These are phyloP conservation scores for Tribolium freemani DNA, from an alignment of 2,888 invertebrate genomes.

Conservation along the genomic window DNA sequence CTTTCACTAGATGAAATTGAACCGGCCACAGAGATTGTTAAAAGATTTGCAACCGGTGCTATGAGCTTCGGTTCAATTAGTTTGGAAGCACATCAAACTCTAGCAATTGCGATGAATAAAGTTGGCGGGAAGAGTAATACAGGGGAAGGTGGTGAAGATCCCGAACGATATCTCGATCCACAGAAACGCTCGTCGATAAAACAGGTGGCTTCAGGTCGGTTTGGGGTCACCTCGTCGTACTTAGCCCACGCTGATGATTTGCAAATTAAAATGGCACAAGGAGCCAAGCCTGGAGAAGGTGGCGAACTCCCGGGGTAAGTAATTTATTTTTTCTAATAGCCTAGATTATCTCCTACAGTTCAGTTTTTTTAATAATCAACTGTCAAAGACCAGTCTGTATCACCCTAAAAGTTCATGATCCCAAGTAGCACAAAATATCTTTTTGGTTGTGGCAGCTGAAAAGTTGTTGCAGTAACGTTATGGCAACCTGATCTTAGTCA, in stretches of 20 bases:
- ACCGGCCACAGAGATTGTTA: conserved; percentile 94
- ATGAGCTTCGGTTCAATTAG: conserved; percentile 83
- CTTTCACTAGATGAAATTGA: conserved; percentile 92
- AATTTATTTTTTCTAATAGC: not conserved
- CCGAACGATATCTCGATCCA: conserved; percentile 81
- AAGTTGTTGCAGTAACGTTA: too few relatives aligned
- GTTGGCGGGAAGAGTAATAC: conserved; percentile 99
- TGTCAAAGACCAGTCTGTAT: too few relatives aligned
- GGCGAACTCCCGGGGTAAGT: conserved; percentile 89
- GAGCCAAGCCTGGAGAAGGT: conserved; percentile 99
- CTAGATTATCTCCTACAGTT: not conserved
- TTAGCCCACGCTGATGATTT: conserved; percentile 97
- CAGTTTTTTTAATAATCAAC: too few relatives aligned
- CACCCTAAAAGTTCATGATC: too few relatives aligned
- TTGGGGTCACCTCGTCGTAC: conserved; percentile 98
- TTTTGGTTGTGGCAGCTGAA: too few relatives aligned
- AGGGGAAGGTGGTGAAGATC: conserved; percentile 95
- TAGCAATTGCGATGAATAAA: conserved; percentile 98
- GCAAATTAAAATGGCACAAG: conserved; percentile 99
- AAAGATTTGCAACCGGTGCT: conserved; percentile 88
- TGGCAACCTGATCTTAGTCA: too few relatives aligned
- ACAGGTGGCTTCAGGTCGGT: conserved; percentile 98
- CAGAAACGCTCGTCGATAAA: conserved; percentile 95
- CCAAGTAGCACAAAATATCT: too few relatives aligned
- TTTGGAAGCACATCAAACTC: conserved; percentile 93